phyloP scores from a whole-genome alignment of 2,888 invertebrate genomes.

The Listrodromus nycthemerus region DNA sequence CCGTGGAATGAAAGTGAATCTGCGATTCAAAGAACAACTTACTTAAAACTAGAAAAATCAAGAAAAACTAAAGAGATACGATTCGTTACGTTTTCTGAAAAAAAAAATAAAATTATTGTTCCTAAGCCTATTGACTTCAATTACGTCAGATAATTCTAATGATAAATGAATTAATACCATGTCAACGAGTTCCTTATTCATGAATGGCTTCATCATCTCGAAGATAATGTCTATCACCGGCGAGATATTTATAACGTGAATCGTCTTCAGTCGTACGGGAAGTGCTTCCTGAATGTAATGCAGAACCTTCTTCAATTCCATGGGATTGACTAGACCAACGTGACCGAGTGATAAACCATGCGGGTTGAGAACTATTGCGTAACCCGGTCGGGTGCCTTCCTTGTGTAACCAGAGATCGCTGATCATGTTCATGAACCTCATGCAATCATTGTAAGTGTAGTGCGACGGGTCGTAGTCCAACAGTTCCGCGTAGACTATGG shows the following conservation, averaged over 20 bases:
- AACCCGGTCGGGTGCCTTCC: conserved; percentile 87
- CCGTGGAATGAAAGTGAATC: no score
- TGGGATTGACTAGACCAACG: conserved; percentile 87
- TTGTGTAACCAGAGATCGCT: conserved; percentile 87
- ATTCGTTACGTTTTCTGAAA: no score
- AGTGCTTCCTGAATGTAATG: conserved; percentile 90
- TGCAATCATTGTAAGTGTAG: conserved; percentile 86
- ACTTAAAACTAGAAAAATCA: no score
- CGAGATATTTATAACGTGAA: conserved; percentile 89
- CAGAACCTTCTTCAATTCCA: conserved; percentile 89
- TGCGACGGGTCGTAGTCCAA: conserved; percentile 87
- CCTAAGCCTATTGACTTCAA: neutral
- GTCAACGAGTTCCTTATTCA: conserved; percentile 88
- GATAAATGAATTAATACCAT: conserved; percentile 76
- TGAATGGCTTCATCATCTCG: conserved; percentile 89
- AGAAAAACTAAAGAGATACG: no score
- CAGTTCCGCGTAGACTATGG: conserved; percentile 86
- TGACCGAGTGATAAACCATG: conserved; percentile 88
- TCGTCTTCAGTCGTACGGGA: conserved; percentile 85
- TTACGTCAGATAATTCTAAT: neutral
- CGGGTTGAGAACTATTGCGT: conserved; percentile 88
- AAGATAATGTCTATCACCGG: conserved; percentile 90
- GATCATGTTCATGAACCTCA: conserved; percentile 87
- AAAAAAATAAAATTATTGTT: neutral
- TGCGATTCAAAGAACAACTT: neutral